A percentile compares a stretch with the other conserved stretches of the same genome.
phyloP scores from a whole-genome alignment of 2,888 invertebrate genomes.

The Agonopterix arenella region DNA sequence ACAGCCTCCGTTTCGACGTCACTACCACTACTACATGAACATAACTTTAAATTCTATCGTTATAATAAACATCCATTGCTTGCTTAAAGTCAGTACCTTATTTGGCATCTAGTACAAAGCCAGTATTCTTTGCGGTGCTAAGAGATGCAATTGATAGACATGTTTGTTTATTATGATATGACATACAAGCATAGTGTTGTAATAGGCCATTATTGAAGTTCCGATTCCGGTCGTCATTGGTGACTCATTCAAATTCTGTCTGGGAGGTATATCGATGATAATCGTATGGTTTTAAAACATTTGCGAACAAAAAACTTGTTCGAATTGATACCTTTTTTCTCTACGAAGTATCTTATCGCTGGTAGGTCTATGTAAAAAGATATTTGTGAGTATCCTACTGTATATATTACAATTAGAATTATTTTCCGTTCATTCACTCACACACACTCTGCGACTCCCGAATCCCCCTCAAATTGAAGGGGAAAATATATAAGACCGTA shows the following conservation, averaged over 20 bases:
- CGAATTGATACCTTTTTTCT: no score
- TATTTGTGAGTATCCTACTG: no score
- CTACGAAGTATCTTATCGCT: no score
- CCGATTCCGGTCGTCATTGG: conserved; percentile 27
- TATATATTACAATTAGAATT: no score
- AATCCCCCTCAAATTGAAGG: no score
- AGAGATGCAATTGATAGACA: conserved; percentile 1
- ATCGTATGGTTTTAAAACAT: no score
- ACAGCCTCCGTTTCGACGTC: conserved; percentile 35
- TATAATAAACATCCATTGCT: neutral
- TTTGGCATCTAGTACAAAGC: conserved; percentile 10
- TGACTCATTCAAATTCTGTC: conserved; percentile 34
- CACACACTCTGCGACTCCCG: no score
- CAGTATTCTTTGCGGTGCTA: conserved; percentile 3
- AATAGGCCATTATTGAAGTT: conserved; percentile 32
- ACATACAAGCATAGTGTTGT: conserved; percentile 31
- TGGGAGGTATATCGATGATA: no score
- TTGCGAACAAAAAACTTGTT: no score
- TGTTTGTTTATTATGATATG: conserved; percentile 17
- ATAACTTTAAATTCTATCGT: neutral
- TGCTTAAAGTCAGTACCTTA: neutral
- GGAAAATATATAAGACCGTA: no score
- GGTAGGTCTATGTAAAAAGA: no score
- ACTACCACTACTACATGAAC: conserved; percentile 5
- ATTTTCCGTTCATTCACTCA: no score